Evolutionary conservation across 1,140 invertebrate genomes (phyloP), one percentile per base, ranked within the genome.

Genomic region (Panonychus citri): DNA sequence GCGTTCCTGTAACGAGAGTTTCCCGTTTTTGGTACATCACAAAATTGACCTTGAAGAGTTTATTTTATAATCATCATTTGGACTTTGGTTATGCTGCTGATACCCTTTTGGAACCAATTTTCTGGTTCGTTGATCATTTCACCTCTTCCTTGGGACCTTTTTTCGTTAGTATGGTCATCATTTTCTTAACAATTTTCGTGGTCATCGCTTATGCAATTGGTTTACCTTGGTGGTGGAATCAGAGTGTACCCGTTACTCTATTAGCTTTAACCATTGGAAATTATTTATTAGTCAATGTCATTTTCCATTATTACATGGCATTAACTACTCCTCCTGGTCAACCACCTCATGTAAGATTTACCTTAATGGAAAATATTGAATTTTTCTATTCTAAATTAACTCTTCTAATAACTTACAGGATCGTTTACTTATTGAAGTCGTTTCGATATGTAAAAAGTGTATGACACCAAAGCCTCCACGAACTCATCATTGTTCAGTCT

Each of bases 401-500:
- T 57, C 15, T 40, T 30, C 17, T 55, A 50, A 50, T 48, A 7
- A 43, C 57, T 73, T 73, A 57, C 64, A 82, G 76, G 79, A 77
- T 57, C 73, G 75, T 50, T 68, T 81, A 24, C 78, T 90, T 61
- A 73, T 78, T 42, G 82, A 90, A 69, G 82, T 82, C 56, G 82
- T 85, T 8, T 86, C 85, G 63, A 87, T 94, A 63, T 96, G 91
- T 70, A 88, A 86, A 68, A 93, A 90, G 68, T 97, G 91, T 66
- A 85, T 91, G 53, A 74, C 80, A 52, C 87, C 89, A 21, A 95
- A 93, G 68, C 89, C 90, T 43, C 86, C 87, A 1, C 73, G 93
- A 54, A 85, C 89, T 1, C 91, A 96, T 71, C 93, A 97, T 68
- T 97, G 93, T 65, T 90, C 85, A 17, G 79, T 96, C 19, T 97